Evolutionary conservation across 2,888 invertebrate species (phyloP), one percentile per base, ranked within the genome.

Genomic region (Ochlodes sylvanus): DNA sequence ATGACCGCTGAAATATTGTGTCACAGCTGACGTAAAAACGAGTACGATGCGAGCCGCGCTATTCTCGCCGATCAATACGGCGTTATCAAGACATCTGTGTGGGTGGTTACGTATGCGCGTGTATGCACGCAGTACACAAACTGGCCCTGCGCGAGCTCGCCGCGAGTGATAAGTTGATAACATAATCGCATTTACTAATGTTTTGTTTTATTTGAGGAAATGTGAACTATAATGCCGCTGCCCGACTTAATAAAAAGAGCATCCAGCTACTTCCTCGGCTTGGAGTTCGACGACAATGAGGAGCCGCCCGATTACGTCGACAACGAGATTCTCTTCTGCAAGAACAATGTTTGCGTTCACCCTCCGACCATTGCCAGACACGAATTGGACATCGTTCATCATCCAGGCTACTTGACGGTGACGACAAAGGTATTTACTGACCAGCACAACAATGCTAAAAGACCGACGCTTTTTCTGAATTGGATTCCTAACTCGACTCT

Each of bases 321-420:
- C 88, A 97, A 97, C 80, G 97, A 97, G 92, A 95, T 97, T 70
- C 92, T 97, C 61, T 97, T 97, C 87, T 97, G 97, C 89, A 99
- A 99, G 92, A 99, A 99, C 87, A 99, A 99, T 89, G 98, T 99
- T 42, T 99, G 99, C 87, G 98, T 99, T 56, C 99, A 99, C 93
- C 98, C 98, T 7, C 98, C 98, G 58, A 96, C 97, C 0, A 94
- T 97, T 71, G 95, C 97, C 63, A 95, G 98, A 60, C 96, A 97
- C 77, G 97, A 97, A 78, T 95, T 96, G 64, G 98, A 98, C 75
- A 95, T 97, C 38, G 94, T 97, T 0, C 99, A 99, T 82, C 97
- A 98, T 88, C 98, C 98, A 2, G 99, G 95, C 19, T 99, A 99
- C 84, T 94, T 99, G 76, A 98, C 98, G 0, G 96, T 99, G 55